These are phyloP conservation scores for Bombyx huttoni DNA, from an alignment of 2,888 invertebrate species.

Conservation along the genomic window DNA sequence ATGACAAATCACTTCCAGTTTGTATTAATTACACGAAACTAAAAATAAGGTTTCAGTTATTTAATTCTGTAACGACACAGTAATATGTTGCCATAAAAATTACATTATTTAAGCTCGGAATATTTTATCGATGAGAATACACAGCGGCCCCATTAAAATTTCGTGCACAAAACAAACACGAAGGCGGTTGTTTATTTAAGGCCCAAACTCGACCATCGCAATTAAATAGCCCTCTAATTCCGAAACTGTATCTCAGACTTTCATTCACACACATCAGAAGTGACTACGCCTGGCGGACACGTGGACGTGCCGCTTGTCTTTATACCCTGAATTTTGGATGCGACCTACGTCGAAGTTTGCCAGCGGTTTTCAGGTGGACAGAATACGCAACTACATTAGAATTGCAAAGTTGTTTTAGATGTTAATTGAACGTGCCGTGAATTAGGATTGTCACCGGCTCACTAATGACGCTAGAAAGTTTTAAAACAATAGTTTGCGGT, in stretches of 20 bases:
- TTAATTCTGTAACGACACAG: too few relatives aligned
- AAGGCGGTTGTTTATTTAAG: slow-evolving; percentile 30
- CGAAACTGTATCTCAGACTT: slow-evolving; percentile 25
- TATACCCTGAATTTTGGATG: slow-evolving; percentile 56
- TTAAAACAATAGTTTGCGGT: slow-evolving; percentile 26
- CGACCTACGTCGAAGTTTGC: slow-evolving; percentile 39
- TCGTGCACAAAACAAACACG: not conserved
- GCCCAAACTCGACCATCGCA: slow-evolving; percentile 10
- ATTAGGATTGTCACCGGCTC: slow-evolving; percentile 24
- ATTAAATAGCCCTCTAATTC: slow-evolving; percentile 36
- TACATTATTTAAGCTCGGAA: too few relatives aligned
- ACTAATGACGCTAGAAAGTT: slow-evolving; percentile 25
- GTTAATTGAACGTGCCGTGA: slow-evolving; percentile 22
- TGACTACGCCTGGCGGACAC: slow-evolving; percentile 32
- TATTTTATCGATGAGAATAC: too few relatives aligned
- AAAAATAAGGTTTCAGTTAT: too few relatives aligned
- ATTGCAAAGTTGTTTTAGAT: slow-evolving; percentile 35
- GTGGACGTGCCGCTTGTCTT: slow-evolving; percentile 38
- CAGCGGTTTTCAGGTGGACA: slow-evolving; percentile 39
- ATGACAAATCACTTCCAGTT: too few relatives aligned
- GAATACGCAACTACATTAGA: slow-evolving; percentile 42
- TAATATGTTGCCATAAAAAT: too few relatives aligned
- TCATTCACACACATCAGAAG: slow-evolving; percentile 30
- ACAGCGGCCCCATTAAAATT: too few relatives aligned
- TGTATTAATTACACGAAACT: too few relatives aligned